A percentile compares a stretch with the other conserved stretches of the same genome.
These are phyloP conservation scores for Anolis sagrei DNA, from an alignment of 2,113 vertebrate genomes.

Conservation along the genomic window DNA sequence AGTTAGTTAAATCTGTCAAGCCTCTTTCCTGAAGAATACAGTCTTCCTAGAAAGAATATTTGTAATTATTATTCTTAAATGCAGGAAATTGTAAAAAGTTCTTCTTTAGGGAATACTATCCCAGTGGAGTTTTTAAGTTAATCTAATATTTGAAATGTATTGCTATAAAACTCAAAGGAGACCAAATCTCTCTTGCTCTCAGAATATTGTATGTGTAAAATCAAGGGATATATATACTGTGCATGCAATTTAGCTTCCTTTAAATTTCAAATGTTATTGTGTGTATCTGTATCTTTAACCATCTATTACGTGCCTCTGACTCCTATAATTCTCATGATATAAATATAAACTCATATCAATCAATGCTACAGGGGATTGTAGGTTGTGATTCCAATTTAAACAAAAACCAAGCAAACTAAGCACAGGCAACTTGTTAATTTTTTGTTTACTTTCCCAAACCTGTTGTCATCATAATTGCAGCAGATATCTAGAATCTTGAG, in stretches of 20 bases:
- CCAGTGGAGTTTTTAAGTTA: neutral
- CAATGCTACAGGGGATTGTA: neutral
- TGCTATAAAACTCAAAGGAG: neutral
- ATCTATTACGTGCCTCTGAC: too few relatives aligned
- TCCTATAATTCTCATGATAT: neutral
- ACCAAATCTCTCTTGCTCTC: neutral
- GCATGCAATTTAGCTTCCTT: too few relatives aligned
- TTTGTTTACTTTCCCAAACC: neutral
- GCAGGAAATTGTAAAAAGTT: slow-evolving; percentile 57
- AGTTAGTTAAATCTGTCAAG: slow-evolving; percentile 70
- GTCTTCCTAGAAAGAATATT: slow-evolving; percentile 45
- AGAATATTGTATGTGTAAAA: too few relatives aligned
- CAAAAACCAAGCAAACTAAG: neutral
- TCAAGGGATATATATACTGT: too few relatives aligned
- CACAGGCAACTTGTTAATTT: neutral
- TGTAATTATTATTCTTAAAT: slow-evolving; percentile 43
- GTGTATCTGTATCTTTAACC: too few relatives aligned
- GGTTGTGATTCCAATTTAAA: neutral
- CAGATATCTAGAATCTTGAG: neutral
- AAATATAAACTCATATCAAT: neutral
- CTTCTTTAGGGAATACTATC: neutral
- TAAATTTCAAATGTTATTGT: too few relatives aligned
- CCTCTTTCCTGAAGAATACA: slow-evolving; percentile 55
- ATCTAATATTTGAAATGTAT: neutral
- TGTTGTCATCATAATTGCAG: neutral